Evolutionary conservation across 2,113 vertebrate genomes (phyloP).

Genomic region (Eupsittula cactorum): DNA sequence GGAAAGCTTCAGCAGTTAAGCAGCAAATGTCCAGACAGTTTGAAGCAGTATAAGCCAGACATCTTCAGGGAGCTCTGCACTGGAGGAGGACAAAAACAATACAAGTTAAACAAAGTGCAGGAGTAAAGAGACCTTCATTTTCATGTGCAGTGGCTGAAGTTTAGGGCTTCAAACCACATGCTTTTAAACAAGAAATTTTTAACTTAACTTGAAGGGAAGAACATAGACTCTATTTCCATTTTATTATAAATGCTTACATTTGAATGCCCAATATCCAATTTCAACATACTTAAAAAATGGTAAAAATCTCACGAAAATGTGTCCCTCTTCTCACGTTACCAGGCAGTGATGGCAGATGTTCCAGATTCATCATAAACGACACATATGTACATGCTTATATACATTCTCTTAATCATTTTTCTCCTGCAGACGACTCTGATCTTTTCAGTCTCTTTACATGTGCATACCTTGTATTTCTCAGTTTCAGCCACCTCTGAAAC

Average conservation of each 20-base stretch:
- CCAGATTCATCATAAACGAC: background rate
- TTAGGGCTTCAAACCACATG: background rate
- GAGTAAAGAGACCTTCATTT: background rate
- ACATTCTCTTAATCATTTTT: background rate
- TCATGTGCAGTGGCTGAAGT: background rate
- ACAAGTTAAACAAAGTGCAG: background rate
- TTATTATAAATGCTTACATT: background rate
- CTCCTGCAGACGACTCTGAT: accelerated
- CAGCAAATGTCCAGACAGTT: background rate
- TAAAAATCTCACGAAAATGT: background rate
- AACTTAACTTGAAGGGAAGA: background rate
- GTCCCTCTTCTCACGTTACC: background rate
- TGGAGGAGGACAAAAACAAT: background rate
- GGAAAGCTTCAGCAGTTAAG: conserved; percentile 26
- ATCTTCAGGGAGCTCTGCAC: conserved; percentile 13
- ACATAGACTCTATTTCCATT: background rate
- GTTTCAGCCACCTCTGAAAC: background rate
- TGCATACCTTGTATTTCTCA: background rate
- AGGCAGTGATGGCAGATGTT: background rate
- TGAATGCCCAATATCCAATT: background rate
- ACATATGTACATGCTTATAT: background rate
- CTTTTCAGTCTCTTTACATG: background rate
- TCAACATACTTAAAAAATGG: background rate
- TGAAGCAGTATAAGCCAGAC: background rate
- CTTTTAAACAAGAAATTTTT: background rate